Percentiles rank a stretch among this genome's conserved stretches.
These are phyloP conservation scores for Cerastis leucographa DNA, from an alignment of 2,888 invertebrate species.

Conservation along the genomic window DNA sequence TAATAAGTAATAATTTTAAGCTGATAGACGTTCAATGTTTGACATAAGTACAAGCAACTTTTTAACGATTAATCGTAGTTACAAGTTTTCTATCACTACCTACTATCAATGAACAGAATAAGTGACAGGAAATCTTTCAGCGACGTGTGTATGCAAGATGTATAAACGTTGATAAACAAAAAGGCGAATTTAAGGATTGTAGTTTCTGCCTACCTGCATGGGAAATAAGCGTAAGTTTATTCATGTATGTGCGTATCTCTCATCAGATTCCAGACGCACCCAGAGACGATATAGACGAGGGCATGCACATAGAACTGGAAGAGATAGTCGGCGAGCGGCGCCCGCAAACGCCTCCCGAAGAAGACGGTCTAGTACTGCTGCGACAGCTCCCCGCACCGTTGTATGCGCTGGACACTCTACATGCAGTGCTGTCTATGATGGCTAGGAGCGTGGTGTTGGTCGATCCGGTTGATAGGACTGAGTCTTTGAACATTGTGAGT, in stretches of 20 bases:
- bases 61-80: background rate
- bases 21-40: background rate
- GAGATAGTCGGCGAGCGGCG: conserved; percentile 74
- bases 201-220: background rate
- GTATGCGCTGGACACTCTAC: conserved; percentile 82
- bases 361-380: conserved; percentile 78
- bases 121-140: background rate
- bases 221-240: background rate
- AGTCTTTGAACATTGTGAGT: conserved; percentile 79
- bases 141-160: background rate
- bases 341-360: conserved; percentile 63
- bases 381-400: conserved; percentile 85
- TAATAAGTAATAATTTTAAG: no score
- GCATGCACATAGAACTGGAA: conserved; percentile 78
- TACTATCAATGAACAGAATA: background rate
- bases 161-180: background rate
- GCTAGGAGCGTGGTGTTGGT: conserved; percentile 75
- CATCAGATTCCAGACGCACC: conserved; percentile 76
- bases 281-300: conserved; percentile 73
- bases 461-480: conserved; percentile 71
- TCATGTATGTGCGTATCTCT: background rate
- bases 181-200: background rate
- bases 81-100: background rate
- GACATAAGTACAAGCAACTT: background rate
- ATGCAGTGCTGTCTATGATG: conserved; percentile 80